Conservation (phyloP, 2,797 vertebrate genomes). For the Anisognathus igniventris region DNA sequence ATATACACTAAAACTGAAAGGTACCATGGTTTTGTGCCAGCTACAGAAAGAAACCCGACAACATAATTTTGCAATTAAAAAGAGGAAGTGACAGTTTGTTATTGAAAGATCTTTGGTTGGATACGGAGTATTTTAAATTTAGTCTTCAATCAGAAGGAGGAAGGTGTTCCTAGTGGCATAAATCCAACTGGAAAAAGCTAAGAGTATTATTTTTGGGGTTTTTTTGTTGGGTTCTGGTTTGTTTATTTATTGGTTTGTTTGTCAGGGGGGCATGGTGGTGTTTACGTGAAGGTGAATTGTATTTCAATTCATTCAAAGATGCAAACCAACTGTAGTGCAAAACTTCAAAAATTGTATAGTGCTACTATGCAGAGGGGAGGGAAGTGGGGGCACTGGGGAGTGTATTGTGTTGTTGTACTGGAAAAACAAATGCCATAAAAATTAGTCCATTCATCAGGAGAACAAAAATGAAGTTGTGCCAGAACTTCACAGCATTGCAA, state of each 20-base stretch:
- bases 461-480: not conserved
- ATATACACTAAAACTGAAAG: not conserved
- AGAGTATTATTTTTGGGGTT: not conserved
- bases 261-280: no score
- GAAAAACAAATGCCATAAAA: not conserved
- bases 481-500: not conserved
- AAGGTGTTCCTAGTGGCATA: not conserved
- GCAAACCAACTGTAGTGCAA: not conserved
- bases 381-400: accelerated
- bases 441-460: not conserved
- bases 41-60: not conserved
- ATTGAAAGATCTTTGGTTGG: not conserved
- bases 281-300: not conserved
- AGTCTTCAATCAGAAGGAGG: not conserved
- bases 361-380: accelerated
- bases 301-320: not conserved
- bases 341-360: not conserved
- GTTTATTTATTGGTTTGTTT: no score
- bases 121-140: not conserved
- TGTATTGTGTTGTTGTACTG: accelerated
- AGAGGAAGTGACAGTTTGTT: not conserved
- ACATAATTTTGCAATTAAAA: not conserved
- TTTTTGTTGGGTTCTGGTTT: not conserved
- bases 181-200: not conserved
- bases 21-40: not conserved